Base-by-base conservation (phyloP, 1,140 invertebrate genomes). In the Lithobius niger region DNA sequence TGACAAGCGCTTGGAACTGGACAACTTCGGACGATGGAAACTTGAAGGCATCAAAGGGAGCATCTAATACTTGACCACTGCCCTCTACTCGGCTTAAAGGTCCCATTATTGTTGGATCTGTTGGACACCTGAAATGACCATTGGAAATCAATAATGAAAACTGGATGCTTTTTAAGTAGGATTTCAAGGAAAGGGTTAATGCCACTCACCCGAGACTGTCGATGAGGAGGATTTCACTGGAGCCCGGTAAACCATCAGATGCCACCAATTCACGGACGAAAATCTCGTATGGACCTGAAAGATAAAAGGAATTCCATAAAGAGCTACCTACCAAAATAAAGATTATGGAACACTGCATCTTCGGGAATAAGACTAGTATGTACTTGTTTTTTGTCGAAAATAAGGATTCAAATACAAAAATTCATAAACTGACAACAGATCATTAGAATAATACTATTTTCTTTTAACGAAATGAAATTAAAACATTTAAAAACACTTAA, bases 1-100 rank as follows among this genome's bases (percentile, higher is more conserved):
- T 93, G 0, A 95, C 89, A 61, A 94, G 66, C 1, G 90, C 91
- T 48, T 89, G 80, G 80, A 95, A 95, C 70, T 95, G 89, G 0
- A 95, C 91, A 13, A 93, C 82, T 67, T 93, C 89, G 0, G 88
- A 92, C 16, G 88, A 89, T 0, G 91, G 90, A 75, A 95, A 95
- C 61, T 94, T 93, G 79, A 95, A 95, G 10, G 91, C 91, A 67
- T 95, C 90, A 70, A 95, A 94, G 67, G 89, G 84, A 4, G 88
- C 89, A n/a, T 90, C 70, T 4, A 95, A 73, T 50, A 87, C 82
- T 79, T 88, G 78, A 25, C 76, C 66, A 25, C 61, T 65, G 3
- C 59, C 59, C n/a, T 65, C 60, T 1, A 80, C 83, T 71, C 91
- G 88, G 70, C 85, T 85, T 52, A 91, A 50, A 19, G 86, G 84